Percentiles rank a stretch among this genome's conserved stretches.
phyloP scores from a whole-genome alignment of 2,888 invertebrate species.

The Trichopoda pennipes region DNA sequence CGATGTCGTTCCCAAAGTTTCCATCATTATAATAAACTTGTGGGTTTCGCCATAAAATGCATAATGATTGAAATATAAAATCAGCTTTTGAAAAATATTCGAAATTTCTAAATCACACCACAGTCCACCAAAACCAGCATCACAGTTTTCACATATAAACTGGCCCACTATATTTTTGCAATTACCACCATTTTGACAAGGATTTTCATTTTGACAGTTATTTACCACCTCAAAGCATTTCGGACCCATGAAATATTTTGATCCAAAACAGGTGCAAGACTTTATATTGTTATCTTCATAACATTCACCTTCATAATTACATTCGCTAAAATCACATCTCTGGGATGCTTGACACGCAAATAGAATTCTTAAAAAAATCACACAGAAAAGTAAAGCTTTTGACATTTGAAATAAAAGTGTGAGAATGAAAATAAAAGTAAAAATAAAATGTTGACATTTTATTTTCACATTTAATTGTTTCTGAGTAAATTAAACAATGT shows the following conservation, averaged over 20 bases:
- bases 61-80: constrained; percentile 71
- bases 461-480: too few relatives aligned
- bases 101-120: constrained; percentile 58
- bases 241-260: constrained; percentile 65
- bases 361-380: neutral
- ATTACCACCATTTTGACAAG: constrained; percentile 70
- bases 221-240: constrained; percentile 63
- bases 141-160: constrained; percentile 64
- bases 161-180: constrained; percentile 69
- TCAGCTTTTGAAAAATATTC: constrained; percentile 58
- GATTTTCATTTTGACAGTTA: constrained; percentile 65
- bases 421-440: too few relatives aligned
- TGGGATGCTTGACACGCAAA: neutral
- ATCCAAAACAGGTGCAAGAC: constrained; percentile 68
- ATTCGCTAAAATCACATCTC: constrained; percentile 61
- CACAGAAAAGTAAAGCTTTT: neutral
- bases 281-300: constrained; percentile 5
- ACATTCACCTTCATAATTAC: constrained; percentile 71
- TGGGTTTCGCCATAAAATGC: constrained; percentile 63
- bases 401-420: constrained; percentile 11
- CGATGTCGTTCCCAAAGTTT: constrained; percentile 53
- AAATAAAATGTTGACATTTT: too few relatives aligned
- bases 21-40: constrained; percentile 59
- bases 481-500: too few relatives aligned
- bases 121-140: constrained; percentile 59